Percentiles rank a stretch among this genome's conserved stretches.
These are phyloP conservation scores for Syngnathoides biaculeatus DNA, from an alignment of 2,113 vertebrate genomes.

Conservation along the genomic window DNA sequence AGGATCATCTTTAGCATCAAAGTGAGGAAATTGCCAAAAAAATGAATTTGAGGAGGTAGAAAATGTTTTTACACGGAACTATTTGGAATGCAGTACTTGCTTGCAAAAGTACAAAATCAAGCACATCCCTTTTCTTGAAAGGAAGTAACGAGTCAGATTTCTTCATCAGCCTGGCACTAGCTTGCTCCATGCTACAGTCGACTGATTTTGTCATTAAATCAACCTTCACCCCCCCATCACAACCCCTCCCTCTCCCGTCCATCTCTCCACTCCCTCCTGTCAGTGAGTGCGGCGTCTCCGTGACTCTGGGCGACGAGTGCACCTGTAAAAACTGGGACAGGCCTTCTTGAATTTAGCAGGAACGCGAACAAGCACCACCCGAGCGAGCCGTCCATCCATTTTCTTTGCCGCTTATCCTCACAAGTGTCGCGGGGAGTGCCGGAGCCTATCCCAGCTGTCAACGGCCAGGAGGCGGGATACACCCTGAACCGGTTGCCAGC, in stretches of 20 bases:
- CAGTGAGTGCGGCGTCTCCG: slow-evolving; percentile 16
- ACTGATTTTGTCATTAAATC: slow-evolving; percentile 29
- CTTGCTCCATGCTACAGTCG: slow-evolving; percentile 16
- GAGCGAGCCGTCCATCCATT: too few relatives aligned
- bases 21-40: too few relatives aligned
- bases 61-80: too few relatives aligned
- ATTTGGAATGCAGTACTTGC: not conserved
- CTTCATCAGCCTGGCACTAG: slow-evolving; percentile 15
- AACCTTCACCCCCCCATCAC: slow-evolving; percentile 1
- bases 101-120: slow-evolving; percentile 31
- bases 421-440: too few relatives aligned
- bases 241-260: not conserved
- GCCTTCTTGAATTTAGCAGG: slow-evolving; percentile 4
- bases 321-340: not conserved
- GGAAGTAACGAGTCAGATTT: slow-evolving; percentile 1
- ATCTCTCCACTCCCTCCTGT: slow-evolving; percentile 17
- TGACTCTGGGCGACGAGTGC: slow-evolving; percentile 3
- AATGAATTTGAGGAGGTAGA: too few relatives aligned
- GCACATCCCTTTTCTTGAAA: slow-evolving; percentile 11
- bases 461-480: too few relatives aligned
- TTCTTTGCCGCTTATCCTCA: too few relatives aligned
- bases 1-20: too few relatives aligned
- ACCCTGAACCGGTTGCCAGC: too few relatives aligned
- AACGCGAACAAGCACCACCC: slow-evolving; percentile 19
- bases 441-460: too few relatives aligned